A percentile compares a stretch with the other conserved stretches of the same genome.
Conservation (phyloP, 2,888 invertebrate genomes). For the Thysanoteuthis rhombus region DNA sequence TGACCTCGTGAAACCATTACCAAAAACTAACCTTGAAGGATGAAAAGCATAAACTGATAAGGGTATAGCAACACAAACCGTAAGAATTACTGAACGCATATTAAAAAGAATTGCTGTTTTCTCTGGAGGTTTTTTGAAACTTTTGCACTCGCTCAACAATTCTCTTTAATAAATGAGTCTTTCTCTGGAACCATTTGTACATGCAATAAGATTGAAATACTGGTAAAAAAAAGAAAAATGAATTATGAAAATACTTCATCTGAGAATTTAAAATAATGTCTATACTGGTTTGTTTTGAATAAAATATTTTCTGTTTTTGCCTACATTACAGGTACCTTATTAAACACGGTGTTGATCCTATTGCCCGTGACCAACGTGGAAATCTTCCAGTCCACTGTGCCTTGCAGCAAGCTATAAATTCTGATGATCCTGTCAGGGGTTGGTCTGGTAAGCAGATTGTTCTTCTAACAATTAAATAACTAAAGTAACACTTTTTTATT, state of each 20-base stretch:
- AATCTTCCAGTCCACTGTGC: conserved; percentile 19
- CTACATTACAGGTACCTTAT: conserved; percentile 12
- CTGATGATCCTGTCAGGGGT: neutral
- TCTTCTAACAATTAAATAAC: neutral
- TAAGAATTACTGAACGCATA: too few relatives aligned
- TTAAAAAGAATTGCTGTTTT: too few relatives aligned
- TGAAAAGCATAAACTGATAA: too few relatives aligned
- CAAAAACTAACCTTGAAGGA: too few relatives aligned
- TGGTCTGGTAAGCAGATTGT: neutral
- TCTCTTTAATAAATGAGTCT: too few relatives aligned
- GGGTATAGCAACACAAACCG: too few relatives aligned
- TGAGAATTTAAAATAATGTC: neutral
- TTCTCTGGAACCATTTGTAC: too few relatives aligned
- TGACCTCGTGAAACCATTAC: too few relatives aligned
- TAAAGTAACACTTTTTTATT: too few relatives aligned
- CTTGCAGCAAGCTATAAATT: neutral
- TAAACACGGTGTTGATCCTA: neutral
- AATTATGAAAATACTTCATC: neutral
- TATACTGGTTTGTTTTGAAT: neutral
- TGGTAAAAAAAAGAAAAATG: neutral
- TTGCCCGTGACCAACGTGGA: neutral
- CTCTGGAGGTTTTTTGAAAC: too few relatives aligned
- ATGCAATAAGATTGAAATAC: neutral
- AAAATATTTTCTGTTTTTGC: neutral
- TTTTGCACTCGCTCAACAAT: too few relatives aligned